A percentile compares a stretch with the other conserved stretches of the same genome.
phyloP scores from a whole-genome alignment of 2,113 vertebrate genomes.

The Mellivora capensis region DNA sequence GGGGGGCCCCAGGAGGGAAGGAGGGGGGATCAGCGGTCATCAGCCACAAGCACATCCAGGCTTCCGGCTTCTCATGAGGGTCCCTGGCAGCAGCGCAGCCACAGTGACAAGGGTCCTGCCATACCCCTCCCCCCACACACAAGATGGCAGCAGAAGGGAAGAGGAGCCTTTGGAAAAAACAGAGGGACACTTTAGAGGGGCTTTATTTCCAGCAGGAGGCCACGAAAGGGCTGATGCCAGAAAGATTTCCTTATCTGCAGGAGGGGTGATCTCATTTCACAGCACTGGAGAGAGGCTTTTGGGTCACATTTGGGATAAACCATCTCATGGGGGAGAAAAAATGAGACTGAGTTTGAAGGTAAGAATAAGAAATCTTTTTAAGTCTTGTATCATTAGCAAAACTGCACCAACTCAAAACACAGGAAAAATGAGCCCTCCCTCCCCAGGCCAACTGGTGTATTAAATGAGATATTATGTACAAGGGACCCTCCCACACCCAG shows the following conservation, averaged over 20 bases:
- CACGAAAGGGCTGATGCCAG: not conserved
- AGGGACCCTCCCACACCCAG: not conserved
- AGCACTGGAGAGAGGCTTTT: not conserved
- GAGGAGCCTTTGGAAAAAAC: not conserved
- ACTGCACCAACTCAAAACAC: slow-evolving; percentile 1
- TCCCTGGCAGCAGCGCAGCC: not conserved
- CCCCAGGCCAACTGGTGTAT: not conserved
- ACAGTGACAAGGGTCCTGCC: not conserved
- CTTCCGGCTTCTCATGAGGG: not conserved
- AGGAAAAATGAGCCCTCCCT: not conserved
- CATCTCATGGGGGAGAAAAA: not conserved
- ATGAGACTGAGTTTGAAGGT: not conserved
- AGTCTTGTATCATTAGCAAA: not conserved
- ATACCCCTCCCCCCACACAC: not conserved
- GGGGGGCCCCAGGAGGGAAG: too few species aligned
- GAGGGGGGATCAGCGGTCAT: not conserved
- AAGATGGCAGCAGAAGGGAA: not conserved
- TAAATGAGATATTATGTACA: not conserved
- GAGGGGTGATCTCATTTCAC: not conserved
- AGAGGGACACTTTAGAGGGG: not conserved
- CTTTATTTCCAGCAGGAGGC: not conserved
- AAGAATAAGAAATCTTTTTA: not conserved
- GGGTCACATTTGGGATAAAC: not conserved
- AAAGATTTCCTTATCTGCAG: not conserved
- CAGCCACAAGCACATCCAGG: not conserved